A percentile compares a stretch with the other conserved stretches of the same genome.
Evolutionary conservation across 2,113 vertebrate species (phyloP).

Genomic region (Varanus komodoensis): DNA sequence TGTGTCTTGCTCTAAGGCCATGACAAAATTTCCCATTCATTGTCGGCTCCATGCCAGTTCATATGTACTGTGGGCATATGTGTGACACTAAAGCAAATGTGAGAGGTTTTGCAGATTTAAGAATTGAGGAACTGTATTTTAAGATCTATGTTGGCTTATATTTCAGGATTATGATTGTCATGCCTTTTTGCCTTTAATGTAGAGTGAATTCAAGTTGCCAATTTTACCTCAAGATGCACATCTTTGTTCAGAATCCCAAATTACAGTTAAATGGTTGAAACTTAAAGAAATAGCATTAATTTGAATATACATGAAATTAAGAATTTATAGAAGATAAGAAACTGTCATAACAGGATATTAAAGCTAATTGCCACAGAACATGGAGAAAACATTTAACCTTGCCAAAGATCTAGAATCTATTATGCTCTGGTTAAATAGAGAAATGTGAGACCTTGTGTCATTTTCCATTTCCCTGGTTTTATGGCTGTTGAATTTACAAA

Average conservation of each 20-base stretch:
- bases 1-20: not conserved
- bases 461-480: constrained; percentile 17
- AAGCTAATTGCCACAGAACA: not conserved
- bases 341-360: not conserved
- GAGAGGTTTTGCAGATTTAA: not conserved
- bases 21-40: not conserved
- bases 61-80: not conserved
- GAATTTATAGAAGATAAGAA: not conserved
- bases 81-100: not conserved
- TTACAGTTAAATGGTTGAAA: not conserved
- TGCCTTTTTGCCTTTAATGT: not conserved
- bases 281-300: not conserved
- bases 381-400: not conserved
- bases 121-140: not conserved
- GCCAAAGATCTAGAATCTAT: not conserved
- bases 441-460: not conserved
- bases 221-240: not conserved
- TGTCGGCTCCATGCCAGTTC: not conserved
- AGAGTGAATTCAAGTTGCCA: not conserved
- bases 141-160: not conserved
- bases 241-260: not conserved
- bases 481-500: not conserved
- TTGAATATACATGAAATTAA: not conserved
- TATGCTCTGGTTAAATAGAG: not conserved
- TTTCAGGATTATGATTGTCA: not conserved